Conservation (phyloP, 2,113 vertebrate genomes). For the Etheostoma spectabile region DNA sequence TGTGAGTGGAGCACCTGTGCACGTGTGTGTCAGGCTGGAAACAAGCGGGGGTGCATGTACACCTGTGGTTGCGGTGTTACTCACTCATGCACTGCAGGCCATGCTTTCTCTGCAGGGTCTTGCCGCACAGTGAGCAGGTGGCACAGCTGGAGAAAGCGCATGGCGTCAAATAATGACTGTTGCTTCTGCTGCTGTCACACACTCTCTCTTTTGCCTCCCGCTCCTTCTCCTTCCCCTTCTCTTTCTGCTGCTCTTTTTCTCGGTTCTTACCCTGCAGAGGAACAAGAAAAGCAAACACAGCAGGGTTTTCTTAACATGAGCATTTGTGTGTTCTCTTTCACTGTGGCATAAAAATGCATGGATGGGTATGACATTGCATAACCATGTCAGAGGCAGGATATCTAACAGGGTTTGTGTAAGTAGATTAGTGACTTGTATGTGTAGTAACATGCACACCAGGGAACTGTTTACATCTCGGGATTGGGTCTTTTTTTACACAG, state of each 20-base stretch:
- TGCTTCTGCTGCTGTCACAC: conserved; percentile 34
- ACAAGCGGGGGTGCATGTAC: conserved; percentile 41
- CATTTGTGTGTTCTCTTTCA: conserved; percentile 2
- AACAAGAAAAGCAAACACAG: conserved; percentile 41
- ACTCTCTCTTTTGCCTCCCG: conserved; percentile 82
- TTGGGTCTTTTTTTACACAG: neutral
- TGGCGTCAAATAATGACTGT: conserved; percentile 85
- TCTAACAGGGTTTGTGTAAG: conserved; percentile 37
- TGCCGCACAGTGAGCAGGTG: conserved; percentile 92
- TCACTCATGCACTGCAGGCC: conserved; percentile 93
- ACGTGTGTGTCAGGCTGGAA: conserved; percentile 14
- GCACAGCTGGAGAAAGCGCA: conserved; percentile 88
- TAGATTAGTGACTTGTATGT: conserved; percentile 24
- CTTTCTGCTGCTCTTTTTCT: conserved; percentile 83
- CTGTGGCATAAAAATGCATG: neutral
- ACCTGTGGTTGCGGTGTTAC: conserved; percentile 78
- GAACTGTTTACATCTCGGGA: conserved; percentile 22
- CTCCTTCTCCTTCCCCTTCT: conserved; percentile 81
- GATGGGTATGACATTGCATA: neutral
- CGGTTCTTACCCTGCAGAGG: conserved; percentile 89
- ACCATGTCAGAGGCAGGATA: conserved; percentile 17
- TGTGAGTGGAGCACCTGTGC: conserved; percentile 36
- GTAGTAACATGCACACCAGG: neutral
- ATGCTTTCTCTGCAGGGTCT: conserved; percentile 88
- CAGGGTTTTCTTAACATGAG: conserved; percentile 7